Conservation (phyloP, 1,140 invertebrate genomes). For the Halyomorpha halys region DNA sequence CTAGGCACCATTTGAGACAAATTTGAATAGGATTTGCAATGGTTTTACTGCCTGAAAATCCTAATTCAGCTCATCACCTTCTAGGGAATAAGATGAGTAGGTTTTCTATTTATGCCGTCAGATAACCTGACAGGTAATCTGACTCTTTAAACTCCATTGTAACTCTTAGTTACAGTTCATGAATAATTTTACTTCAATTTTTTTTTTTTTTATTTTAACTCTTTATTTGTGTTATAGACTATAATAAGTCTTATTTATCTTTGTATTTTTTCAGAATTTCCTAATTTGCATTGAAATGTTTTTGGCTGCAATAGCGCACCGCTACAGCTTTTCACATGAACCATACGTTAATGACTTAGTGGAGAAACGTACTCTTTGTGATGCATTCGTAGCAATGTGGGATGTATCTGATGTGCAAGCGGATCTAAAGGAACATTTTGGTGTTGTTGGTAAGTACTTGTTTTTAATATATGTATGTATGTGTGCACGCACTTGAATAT, state of each 20-base stretch:
- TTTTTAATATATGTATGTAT: neutral
- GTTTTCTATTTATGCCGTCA: too few species aligned
- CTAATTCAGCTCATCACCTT: too few species aligned
- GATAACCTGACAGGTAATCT: too few species aligned
- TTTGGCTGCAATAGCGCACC: slow-evolving; percentile 85
- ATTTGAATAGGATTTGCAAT: too few species aligned
- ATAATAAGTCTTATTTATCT: neutral
- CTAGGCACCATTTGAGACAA: too few species aligned
- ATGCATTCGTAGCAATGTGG: slow-evolving; percentile 72
- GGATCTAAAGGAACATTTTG: slow-evolving; percentile 84
- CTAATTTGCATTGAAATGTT: slow-evolving; percentile 98
- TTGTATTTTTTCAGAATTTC: slow-evolving; percentile 60
- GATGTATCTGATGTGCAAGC: slow-evolving; percentile 86
- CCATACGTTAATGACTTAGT: slow-evolving; percentile 50
- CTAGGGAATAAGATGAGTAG: too few species aligned
- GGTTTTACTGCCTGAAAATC: too few species aligned
- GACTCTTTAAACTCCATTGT: too few species aligned
- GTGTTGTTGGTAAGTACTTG: slow-evolving; percentile 59
- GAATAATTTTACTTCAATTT: too few species aligned
- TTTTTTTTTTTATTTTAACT: too few species aligned
- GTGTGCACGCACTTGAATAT: neutral
- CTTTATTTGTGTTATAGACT: too few species aligned
- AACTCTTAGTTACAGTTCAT: too few species aligned
- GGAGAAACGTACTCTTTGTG: slow-evolving; percentile 45
- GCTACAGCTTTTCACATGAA: slow-evolving; percentile 87